Conservation (phyloP, 2,797 vertebrate species). For the Jordanella pulchra region DNA sequence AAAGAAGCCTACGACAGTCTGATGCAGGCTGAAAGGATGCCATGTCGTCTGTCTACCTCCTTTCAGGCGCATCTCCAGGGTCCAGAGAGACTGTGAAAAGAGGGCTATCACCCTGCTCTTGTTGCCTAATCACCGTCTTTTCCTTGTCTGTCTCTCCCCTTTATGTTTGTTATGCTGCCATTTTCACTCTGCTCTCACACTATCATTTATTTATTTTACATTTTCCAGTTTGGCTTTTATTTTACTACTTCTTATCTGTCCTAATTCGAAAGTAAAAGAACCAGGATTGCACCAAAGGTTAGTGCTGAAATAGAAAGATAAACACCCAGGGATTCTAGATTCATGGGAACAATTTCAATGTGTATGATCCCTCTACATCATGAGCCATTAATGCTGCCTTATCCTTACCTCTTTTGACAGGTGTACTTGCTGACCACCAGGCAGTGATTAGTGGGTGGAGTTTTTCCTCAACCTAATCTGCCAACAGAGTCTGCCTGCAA, state of each 20-base stretch:
- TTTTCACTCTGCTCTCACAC: constrained; percentile 67
- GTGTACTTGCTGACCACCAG: constrained; percentile 55
- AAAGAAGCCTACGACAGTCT: constrained; percentile 69
- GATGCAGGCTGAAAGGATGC: constrained; percentile 82
- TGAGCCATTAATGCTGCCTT: constrained; percentile 12
- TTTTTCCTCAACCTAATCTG: constrained; percentile 58
- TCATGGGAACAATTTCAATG: constrained; percentile 5
- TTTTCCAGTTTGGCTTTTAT: constrained; percentile 52
- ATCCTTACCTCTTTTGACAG: constrained; percentile 43
- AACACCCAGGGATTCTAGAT: constrained; percentile 11
- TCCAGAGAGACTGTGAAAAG: constrained; percentile 69
- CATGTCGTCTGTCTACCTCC: constrained; percentile 72
- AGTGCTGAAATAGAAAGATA: constrained; percentile 32
- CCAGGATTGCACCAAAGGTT: constrained; percentile 55
- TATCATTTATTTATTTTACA: constrained; percentile 79
- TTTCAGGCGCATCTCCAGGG: constrained; percentile 72
- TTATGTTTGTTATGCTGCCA: constrained; percentile 52
- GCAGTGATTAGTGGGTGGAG: constrained; percentile 28
- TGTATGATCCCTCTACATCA: constrained; percentile 26
- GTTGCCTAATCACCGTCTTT: constrained; percentile 72
- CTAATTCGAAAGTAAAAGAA: constrained; percentile 52
- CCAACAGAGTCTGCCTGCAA: constrained; percentile 58
- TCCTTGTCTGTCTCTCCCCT: constrained; percentile 32
- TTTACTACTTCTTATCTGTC: constrained; percentile 61
- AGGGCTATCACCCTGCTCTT: constrained; percentile 57